These are phyloP conservation scores for Mythimna lalbum DNA, from an alignment of 2,888 invertebrate genomes.

Conservation along the genomic window DNA sequence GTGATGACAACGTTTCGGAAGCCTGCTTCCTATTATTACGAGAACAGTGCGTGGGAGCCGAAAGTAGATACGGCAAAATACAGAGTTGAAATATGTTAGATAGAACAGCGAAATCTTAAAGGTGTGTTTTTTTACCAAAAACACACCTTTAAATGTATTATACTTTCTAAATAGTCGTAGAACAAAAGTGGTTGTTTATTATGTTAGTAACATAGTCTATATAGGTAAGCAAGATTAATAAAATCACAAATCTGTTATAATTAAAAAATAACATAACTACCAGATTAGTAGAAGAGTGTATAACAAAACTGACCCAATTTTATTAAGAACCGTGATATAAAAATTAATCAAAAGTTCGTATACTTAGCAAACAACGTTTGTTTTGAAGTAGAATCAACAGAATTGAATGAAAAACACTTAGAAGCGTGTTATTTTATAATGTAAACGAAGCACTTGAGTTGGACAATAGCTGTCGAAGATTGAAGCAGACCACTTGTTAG, in stretches of 20 bases:
- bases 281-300: not conserved
- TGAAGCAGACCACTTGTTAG: constrained; percentile 68
- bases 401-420: constrained; percentile 31
- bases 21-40: too few species aligned
- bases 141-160: too few species aligned
- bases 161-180: too few species aligned
- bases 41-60: too few species aligned
- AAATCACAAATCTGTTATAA: not conserved
- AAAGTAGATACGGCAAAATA: too few species aligned
- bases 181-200: too few species aligned
- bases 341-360: constrained; percentile 5
- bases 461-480: constrained; percentile 77
- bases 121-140: too few species aligned
- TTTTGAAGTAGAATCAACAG: constrained; percentile 32
- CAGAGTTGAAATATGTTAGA: too few species aligned
- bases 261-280: not conserved
- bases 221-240: not conserved
- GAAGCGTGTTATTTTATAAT: constrained; percentile 63
- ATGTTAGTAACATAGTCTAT: too few species aligned
- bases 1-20: too few species aligned
- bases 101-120: too few species aligned
- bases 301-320: too few species aligned
- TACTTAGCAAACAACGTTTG: constrained; percentile 23
- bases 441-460: constrained; percentile 71
- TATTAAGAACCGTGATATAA: not conserved